These are phyloP conservation scores for Parnassius smintheus DNA, from an alignment of 2,888 invertebrate species.

Conservation along the genomic window DNA sequence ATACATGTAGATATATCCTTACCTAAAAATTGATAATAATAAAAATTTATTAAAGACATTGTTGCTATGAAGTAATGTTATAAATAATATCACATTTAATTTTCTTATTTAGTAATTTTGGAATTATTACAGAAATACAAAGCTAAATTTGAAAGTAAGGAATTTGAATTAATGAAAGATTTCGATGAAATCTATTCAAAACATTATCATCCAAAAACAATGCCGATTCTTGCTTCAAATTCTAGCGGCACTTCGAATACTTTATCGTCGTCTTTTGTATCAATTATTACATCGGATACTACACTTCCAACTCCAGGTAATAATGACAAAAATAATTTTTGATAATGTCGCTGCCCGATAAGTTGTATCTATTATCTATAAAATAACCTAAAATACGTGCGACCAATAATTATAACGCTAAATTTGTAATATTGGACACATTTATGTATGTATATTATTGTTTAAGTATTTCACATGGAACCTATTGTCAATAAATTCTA, in stretches of 20 bases:
- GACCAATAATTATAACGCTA: no score
- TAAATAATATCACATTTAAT: not conserved
- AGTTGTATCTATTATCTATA: no score
- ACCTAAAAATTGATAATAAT: no score
- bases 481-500: no score
- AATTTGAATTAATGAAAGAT: constrained; percentile 43
- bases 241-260: constrained; percentile 44
- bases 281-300: constrained; percentile 58
- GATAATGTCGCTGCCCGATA: no score
- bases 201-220: constrained; percentile 43
- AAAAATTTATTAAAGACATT: no score
- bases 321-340: not conserved
- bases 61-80: no score
- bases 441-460: no score
- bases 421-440: no score
- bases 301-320: constrained; percentile 70
- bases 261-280: constrained; percentile 64
- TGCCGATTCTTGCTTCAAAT: constrained; percentile 32
- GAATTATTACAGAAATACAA: constrained; percentile 34
- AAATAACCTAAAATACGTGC: no score
- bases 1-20: no score
- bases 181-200: constrained; percentile 44
- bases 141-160: constrained; percentile 37
- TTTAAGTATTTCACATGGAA: no score
- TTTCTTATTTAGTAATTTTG: not conserved